A percentile compares a stretch with the other conserved stretches of the same genome.
Conservation (phyloP, 2,888 invertebrate genomes). For the Crepidodera aurea region DNA sequence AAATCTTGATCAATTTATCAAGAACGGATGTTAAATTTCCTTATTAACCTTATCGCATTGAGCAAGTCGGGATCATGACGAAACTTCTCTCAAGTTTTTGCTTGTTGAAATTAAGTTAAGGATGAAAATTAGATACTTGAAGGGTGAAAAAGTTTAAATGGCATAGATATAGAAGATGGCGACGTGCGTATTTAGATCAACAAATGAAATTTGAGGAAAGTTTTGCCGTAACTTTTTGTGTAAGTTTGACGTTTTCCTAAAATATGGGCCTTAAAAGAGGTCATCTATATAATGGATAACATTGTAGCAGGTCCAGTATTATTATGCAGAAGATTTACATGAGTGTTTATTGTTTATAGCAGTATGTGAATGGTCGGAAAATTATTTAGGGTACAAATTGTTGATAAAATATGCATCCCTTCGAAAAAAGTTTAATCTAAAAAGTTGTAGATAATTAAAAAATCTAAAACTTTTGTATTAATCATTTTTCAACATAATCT, state of each 20-base stretch:
- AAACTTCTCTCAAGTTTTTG: slow-evolving; percentile 21
- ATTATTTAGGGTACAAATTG: no score
- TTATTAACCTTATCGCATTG: slow-evolving; percentile 26
- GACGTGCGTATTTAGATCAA: slow-evolving; percentile 1
- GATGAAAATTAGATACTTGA: slow-evolving; percentile 24
- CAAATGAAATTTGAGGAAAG: slow-evolving; percentile 8
- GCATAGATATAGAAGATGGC: not conserved
- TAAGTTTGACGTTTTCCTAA: not conserved
- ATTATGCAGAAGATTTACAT: no score
- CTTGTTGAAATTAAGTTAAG: slow-evolving; percentile 22
- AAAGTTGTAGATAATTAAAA: no score
- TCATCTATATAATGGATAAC: no score
- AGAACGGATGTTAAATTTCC: slow-evolving; percentile 27
- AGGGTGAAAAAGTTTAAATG: slow-evolving; percentile 20
- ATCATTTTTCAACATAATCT: no score
- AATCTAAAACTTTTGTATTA: no score
- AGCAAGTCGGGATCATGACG: slow-evolving; percentile 14
- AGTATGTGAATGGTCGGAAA: no score
- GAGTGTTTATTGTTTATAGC: no score
- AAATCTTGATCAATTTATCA: slow-evolving; percentile 27
- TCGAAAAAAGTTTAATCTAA: no score
- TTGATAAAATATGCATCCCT: no score
- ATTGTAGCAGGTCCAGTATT: no score
- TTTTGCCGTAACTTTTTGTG: not conserved
- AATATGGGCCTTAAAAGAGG: not conserved